Evolutionary conservation across 2,113 vertebrate genomes (phyloP), one percentile per base, ranked within the genome.

Genomic region (Ursus arctos): DNA sequence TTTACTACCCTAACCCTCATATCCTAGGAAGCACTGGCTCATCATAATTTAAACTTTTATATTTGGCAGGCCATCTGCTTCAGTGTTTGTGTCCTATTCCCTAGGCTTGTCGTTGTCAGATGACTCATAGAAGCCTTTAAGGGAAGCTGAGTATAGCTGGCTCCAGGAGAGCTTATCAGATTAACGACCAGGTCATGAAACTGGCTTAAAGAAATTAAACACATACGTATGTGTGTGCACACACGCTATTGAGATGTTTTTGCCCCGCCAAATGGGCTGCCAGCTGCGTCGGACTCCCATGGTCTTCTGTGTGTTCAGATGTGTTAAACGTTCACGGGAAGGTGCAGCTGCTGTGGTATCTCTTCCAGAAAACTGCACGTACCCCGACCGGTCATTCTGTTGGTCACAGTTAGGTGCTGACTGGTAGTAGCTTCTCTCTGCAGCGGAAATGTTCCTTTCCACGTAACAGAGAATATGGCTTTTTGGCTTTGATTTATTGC

Each of bases 401-500:
- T 74, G 93, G 69, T 43, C 81, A 51, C n/a, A 72, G 33, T 94
- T 84, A 12, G 61, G 14, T 65, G 26, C 24, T 59, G 9, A 55
- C 63, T 81, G 26, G 14, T 67, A 4, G 6, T 82, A 31, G 18
- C 74, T 69, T 82, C 81, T 71, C 36, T 95, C 16, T 84, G 36
- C 31, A 81, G 63, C 36, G 77, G 33, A 79, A 77, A 6, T 57
- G 10, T 61, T 93, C 33, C 43, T 96, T 72, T 87, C 22, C 40
- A 22, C 19, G 12, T 51, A 94, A n/a, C 59, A 77, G 26, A 67
- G 69, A 76, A 83, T 16, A 10, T 33, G 12, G 18, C 33, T 84
- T 53, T 71, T 86, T 26, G 65, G 47, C 74, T 95, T 90, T 92
- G 83, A 77, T 96, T 96, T 96, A 94, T 88, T 93, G 51, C 51